Evolutionary conservation across 2,113 vertebrate genomes (phyloP).

Genomic region (Riparia riparia): DNA sequence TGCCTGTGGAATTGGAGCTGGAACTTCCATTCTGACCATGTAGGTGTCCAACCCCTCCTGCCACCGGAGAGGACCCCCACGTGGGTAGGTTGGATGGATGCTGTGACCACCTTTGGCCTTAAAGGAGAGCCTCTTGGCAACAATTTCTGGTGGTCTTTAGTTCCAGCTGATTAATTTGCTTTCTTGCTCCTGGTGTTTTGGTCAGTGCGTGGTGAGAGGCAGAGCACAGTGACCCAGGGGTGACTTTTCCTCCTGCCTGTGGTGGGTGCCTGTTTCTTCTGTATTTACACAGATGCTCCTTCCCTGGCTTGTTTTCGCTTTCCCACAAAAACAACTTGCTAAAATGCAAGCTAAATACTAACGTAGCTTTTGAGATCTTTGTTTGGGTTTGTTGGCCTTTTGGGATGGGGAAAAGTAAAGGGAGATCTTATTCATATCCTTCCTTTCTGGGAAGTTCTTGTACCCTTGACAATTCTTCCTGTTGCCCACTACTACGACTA

Average conservation of each 20-base stretch:
- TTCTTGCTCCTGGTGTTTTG: neutral
- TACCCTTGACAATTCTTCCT: constrained; percentile 44
- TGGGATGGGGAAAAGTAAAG: neutral
- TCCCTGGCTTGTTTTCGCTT: constrained; percentile 23
- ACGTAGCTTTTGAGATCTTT: neutral
- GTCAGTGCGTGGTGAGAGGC: neutral
- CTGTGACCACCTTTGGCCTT: neutral
- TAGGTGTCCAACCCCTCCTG: neutral
- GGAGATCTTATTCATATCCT: constrained; percentile 61
- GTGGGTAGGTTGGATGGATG: accelerated
- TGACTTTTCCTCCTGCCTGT: neutral
- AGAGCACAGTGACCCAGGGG: neutral
- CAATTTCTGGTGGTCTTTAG: neutral
- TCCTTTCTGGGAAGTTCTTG: constrained; percentile 58
- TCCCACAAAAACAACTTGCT: constrained; percentile 33
- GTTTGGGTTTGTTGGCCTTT: constrained; percentile 14
- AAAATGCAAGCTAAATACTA: neutral
- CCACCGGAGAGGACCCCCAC: neutral
- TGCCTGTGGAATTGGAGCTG: neutral
- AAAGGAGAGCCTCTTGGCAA: neutral
- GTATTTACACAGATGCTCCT: constrained; percentile 55
- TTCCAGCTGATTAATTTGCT: neutral
- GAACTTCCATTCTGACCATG: neutral
- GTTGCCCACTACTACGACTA: neutral
- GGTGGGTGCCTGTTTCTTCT: neutral